Evolutionary conservation across 2,888 invertebrate genomes (phyloP).

Genomic region (Chrysomela aeneicollis): DNA sequence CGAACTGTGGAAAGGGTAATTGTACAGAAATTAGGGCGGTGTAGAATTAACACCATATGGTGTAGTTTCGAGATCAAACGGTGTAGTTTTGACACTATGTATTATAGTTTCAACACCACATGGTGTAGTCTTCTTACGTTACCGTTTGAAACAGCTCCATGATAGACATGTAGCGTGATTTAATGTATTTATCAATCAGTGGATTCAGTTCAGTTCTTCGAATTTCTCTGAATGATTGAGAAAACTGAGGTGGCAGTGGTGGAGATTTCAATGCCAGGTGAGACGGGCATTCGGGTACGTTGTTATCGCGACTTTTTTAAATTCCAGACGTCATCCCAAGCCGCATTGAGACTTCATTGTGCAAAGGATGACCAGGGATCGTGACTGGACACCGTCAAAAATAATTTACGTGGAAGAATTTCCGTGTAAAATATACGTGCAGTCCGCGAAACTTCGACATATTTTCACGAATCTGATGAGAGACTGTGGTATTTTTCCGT

Average conservation of each 20-base stretch:
- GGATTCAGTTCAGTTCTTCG: too few species aligned
- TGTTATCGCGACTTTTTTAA: not conserved
- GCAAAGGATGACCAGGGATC: not conserved
- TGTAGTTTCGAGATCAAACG: not conserved
- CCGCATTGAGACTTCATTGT: too few species aligned
- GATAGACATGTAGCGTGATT: too few species aligned
- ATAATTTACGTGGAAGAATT: slow-evolving; percentile 2
- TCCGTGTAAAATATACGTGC: not conserved
- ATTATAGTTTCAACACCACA: not conserved
- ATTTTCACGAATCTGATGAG: not conserved
- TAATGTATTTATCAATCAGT: too few species aligned
- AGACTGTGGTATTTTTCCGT: not conserved
- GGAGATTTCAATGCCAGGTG: not conserved
- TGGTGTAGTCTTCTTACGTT: slow-evolving; percentile 2
- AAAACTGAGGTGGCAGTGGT: too few species aligned
- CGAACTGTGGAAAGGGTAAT: too few species aligned
- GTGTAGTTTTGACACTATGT: not conserved
- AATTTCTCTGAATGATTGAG: too few species aligned
- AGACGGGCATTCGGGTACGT: not conserved
- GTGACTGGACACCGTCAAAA: not conserved
- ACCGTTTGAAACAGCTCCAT: too few species aligned
- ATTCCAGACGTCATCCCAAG: not conserved
- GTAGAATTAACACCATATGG: not conserved
- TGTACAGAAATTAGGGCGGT: too few species aligned
- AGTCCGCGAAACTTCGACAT: not conserved